Conservation (phyloP, 2,797 vertebrate genomes). For the Malacoraja senta region DNA sequence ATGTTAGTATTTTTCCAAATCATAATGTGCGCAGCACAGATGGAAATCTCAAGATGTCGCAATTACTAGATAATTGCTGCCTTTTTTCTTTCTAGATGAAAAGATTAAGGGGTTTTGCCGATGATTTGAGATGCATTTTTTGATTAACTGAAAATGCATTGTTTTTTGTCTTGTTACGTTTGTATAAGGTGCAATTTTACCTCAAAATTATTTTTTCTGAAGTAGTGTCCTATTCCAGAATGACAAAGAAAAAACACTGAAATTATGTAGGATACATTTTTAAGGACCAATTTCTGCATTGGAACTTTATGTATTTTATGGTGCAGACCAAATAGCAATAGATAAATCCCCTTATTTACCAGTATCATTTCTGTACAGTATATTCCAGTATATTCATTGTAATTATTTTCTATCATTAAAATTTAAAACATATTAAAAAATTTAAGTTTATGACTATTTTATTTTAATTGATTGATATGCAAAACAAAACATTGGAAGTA, state of each 20-base stretch:
- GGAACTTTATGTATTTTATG: not conserved
- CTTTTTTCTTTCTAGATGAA: too few relatives aligned
- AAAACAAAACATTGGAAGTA: not conserved
- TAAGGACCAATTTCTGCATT: not conserved
- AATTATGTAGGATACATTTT: not conserved
- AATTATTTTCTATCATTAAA: not conserved
- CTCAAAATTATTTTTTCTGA: not conserved
- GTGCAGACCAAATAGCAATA: not conserved
- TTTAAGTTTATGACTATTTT: not conserved
- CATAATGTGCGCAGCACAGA: too few relatives aligned
- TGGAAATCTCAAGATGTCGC: too few relatives aligned
- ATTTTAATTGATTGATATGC: not conserved
- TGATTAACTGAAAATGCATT: not conserved
- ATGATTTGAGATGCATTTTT: not conserved
- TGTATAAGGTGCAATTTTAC: not conserved
- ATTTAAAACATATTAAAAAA: not conserved
- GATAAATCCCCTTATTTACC: not conserved
- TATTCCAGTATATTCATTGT: not conserved
- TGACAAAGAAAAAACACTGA: not conserved
- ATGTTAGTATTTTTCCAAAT: too few relatives aligned
- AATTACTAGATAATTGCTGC: too few relatives aligned
- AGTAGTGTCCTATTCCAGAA: not conserved
- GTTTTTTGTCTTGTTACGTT: not conserved
- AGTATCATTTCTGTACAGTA: too few relatives aligned
- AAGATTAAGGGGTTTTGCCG: too few relatives aligned